phyloP scores from a whole-genome alignment of 2,797 vertebrate species.

The Tokudaia muenninki region DNA sequence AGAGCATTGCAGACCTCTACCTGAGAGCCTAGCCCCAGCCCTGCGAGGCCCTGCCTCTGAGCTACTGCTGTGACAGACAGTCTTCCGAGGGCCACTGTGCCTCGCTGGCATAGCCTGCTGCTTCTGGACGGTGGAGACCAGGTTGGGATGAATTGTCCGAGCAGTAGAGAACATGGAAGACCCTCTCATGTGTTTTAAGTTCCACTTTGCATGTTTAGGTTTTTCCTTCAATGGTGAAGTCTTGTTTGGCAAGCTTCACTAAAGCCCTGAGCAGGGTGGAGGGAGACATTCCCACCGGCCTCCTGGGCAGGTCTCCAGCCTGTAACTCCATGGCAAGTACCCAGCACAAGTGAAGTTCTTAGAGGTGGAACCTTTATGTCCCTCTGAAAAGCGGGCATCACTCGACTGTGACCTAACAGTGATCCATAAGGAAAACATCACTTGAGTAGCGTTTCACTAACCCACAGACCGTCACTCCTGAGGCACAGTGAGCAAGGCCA shows the following conservation, averaged over 20 bases:
- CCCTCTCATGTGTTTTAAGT: background rate
- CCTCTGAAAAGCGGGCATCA: background rate
- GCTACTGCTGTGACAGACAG: background rate
- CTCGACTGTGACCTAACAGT: conserved; percentile 3
- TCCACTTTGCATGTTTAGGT: background rate
- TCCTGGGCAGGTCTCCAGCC: background rate
- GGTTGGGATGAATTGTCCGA: background rate
- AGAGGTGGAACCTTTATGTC: background rate
- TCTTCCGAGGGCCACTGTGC: background rate
- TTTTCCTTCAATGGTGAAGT: background rate
- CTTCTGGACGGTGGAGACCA: background rate
- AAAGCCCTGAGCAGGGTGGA: background rate
- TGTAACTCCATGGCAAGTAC: background rate
- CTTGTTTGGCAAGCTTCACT: background rate
- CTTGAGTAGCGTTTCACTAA: background rate
- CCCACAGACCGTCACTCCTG: background rate
- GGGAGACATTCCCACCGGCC: background rate
- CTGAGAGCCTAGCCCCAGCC: background rate
- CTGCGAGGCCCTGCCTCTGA: background rate
- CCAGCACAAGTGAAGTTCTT: background rate
- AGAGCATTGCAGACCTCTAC: background rate
- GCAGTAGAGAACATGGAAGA: background rate
- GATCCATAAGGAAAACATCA: background rate
- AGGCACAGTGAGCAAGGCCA: too few species aligned
- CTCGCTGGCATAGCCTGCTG: too few species aligned